Percentiles rank a stretch among this genome's conserved stretches.
Evolutionary conservation across 1,140 invertebrate genomes (phyloP).

Genomic region (Drosophila oshimai): DNA sequence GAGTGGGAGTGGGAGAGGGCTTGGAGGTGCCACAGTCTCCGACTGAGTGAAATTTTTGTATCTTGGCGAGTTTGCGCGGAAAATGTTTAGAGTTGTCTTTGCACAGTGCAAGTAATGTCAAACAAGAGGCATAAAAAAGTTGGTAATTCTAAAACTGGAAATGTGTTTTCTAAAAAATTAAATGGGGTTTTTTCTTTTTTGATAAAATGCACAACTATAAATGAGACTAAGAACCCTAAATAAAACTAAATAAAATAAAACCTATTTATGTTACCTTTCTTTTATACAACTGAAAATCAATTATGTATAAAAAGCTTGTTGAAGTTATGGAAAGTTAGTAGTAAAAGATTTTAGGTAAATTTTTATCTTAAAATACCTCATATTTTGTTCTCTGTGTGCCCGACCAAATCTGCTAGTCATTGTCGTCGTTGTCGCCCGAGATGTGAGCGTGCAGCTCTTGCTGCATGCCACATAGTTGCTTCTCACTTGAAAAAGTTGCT

Average conservation of each 20-base stretch:
- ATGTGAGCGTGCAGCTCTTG: conserved; percentile 29
- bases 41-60: conserved; percentile 54
- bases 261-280: too few species aligned
- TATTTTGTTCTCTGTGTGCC: neutral
- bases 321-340: too few species aligned
- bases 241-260: too few species aligned
- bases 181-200: too few species aligned
- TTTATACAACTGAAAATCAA: too few species aligned
- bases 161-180: too few species aligned
- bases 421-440: conserved; percentile 39
- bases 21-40: conserved; percentile 13
- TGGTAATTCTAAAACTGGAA: too few species aligned
- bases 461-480: conserved; percentile 67
- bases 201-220: too few species aligned
- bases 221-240: too few species aligned
- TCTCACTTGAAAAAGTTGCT: conserved; percentile 80
- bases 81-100: neutral
- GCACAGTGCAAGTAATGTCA: neutral
- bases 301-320: too few species aligned
- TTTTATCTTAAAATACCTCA: neutral
- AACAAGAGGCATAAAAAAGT: neutral
- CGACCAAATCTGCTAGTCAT: conserved; percentile 52
- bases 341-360: too few species aligned
- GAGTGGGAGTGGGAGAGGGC: neutral
- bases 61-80: conserved; percentile 51